These are phyloP conservation scores for Ephydatia muelleri DNA, from an alignment of 37 sponge, comb jelly and placozoan species.

Conservation along the genomic window DNA sequence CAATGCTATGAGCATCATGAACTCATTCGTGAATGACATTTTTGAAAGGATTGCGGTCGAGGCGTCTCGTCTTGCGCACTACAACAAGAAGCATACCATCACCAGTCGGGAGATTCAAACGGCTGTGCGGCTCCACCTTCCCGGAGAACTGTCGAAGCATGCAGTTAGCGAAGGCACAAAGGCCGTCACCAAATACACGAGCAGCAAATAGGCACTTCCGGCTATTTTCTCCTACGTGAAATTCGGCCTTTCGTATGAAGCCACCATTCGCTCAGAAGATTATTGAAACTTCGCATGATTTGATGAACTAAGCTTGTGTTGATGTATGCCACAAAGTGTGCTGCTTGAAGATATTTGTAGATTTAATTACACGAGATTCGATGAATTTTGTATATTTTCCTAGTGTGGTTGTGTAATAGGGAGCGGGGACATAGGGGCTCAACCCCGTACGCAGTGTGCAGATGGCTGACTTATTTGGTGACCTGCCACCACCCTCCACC, in stretches of 20 bases:
- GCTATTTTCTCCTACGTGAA: background rate
- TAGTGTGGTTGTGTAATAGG: too few relatives aligned
- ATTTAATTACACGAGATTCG: too few relatives aligned
- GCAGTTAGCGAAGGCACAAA: conserved; percentile 92
- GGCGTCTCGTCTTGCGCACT: conserved; percentile 88
- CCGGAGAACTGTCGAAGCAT: conserved; percentile 92
- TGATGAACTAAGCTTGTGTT: too few relatives aligned
- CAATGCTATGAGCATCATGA: too few relatives aligned
- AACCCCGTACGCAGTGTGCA: background rate
- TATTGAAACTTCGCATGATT: too few relatives aligned
- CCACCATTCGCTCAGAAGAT: too few relatives aligned
- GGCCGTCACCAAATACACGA: conserved; percentile 97
- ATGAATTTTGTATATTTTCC: too few relatives aligned
- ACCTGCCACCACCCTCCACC: conserved; percentile 45
- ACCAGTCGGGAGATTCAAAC: conserved; percentile 42
- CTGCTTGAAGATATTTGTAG: too few relatives aligned
- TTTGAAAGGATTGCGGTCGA: conserved; percentile 89
- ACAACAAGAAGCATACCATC: conserved; percentile 92
- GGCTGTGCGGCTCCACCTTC: conserved; percentile 87
- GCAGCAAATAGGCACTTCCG: conserved; percentile 84
- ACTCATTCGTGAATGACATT: conserved; percentile 96
- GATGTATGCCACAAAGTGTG: too few relatives aligned
- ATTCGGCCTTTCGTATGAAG: too few relatives aligned
- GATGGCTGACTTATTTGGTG: conserved; percentile 39
- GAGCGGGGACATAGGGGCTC: too few relatives aligned